Evolutionary conservation across 2,797 vertebrate genomes (phyloP).

Genomic region (Enteromius treurensis): DNA sequence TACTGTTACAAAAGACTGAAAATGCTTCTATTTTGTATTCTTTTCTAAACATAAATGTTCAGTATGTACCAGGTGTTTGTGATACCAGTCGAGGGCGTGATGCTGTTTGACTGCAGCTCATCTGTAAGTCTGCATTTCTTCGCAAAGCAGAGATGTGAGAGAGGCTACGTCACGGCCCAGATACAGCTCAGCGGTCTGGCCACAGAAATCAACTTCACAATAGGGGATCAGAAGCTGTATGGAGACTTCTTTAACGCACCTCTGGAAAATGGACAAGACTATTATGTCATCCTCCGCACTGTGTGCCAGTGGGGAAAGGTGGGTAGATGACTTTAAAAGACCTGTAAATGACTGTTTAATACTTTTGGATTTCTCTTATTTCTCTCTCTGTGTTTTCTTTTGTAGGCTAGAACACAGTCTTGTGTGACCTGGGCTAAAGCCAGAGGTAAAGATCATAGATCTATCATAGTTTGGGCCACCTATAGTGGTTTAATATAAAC

Average conservation of each 20-base stretch:
- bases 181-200: constrained; percentile 75
- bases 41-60: constrained; percentile 31
- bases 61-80: constrained; percentile 94
- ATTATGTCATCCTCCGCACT: constrained; percentile 85
- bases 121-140: constrained; percentile 71
- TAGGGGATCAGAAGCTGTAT: constrained; percentile 87
- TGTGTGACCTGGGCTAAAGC: constrained; percentile 81
- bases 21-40: not conserved
- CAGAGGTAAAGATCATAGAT: constrained; percentile 66
- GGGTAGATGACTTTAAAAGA: constrained; percentile 44
- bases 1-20: not conserved
- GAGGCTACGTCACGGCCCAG: constrained; percentile 84
- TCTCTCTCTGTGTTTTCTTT: constrained; percentile 28
- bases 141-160: constrained; percentile 61
- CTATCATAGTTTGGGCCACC: not conserved
- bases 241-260: constrained; percentile 87
- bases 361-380: constrained; percentile 31
- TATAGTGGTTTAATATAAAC: not conserved
- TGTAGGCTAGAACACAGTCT: constrained; percentile 71
- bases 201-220: constrained; percentile 78
- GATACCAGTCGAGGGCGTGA: constrained; percentile 76
- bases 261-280: constrained; percentile 82
- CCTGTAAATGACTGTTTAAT: not conserved
- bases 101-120: constrained; percentile 84
- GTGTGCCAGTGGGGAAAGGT: constrained; percentile 90